Conservation (phyloP, 2,888 invertebrate species). For the Dryadula phaetusa region DNA sequence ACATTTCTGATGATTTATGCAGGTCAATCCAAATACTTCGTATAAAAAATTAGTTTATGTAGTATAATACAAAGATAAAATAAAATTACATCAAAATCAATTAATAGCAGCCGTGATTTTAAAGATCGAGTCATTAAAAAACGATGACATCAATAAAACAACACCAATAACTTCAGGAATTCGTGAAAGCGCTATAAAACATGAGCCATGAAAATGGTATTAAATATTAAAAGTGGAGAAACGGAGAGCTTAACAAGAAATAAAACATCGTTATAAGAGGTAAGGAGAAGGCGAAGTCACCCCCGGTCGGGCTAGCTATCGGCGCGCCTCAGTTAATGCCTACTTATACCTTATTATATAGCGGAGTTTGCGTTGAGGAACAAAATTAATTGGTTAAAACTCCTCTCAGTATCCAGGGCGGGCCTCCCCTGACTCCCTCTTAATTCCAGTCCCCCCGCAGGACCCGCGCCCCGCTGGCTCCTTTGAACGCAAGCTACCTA, state of each 20-base stretch:
- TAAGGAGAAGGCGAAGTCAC: conserved; percentile 72
- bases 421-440: conserved; percentile 75
- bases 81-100: conserved; percentile 3
- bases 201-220: conserved; percentile 82
- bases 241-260: conserved; percentile 84
- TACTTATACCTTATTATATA: conserved; percentile 85
- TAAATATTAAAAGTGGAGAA: conserved; percentile 85
- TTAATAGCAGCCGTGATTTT: conserved; percentile 30
- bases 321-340: conserved; percentile 83
- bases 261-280: conserved; percentile 83
- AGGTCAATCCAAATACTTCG: background rate
- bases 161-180: conserved; percentile 77
- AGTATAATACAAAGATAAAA: background rate
- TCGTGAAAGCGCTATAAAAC: conserved; percentile 82
- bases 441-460: conserved; percentile 71
- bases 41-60: background rate
- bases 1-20: background rate
- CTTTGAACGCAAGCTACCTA: conserved; percentile 85
- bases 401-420: conserved; percentile 85
- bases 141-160: conserved; percentile 67
- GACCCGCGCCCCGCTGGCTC: conserved; percentile 72
- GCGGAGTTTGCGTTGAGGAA: conserved; percentile 85
- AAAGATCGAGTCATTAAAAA: conserved; percentile 53
- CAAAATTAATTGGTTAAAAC: conserved; percentile 86
- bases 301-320: conserved; percentile 80